Evolutionary conservation across 2,113 vertebrate species (phyloP).

Genomic region (Rissa tridactyla): DNA sequence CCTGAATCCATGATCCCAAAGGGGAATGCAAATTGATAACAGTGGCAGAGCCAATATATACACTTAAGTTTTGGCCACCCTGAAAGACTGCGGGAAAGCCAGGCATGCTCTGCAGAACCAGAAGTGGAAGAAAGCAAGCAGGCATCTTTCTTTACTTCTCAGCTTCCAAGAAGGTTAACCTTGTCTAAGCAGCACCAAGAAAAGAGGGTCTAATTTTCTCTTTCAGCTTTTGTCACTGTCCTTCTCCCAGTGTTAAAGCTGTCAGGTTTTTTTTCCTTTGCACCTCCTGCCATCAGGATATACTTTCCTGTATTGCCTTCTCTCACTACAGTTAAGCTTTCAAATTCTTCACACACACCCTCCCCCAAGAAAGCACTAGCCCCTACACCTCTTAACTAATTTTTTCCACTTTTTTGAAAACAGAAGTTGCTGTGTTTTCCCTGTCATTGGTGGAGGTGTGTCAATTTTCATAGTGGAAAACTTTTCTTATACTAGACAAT

Average conservation of each 20-base stretch:
- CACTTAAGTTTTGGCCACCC: neutral
- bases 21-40: neutral
- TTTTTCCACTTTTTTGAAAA: neutral
- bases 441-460: neutral
- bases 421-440: neutral
- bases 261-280: neutral
- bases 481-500: neutral
- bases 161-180: neutral
- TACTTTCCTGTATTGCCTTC: neutral
- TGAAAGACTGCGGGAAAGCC: neutral
- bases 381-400: neutral
- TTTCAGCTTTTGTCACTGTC: neutral
- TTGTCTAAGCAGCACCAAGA: neutral
- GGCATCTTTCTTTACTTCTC: neutral
- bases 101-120: neutral
- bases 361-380: neutral
- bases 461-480: neutral
- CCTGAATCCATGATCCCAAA: neutral
- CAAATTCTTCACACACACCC: neutral
- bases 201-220: neutral
- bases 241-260: fast-evolving
- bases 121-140: neutral
- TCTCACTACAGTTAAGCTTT: neutral
- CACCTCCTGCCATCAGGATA: neutral
- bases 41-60: neutral